Evolutionary conservation across 2,888 invertebrate species (phyloP).

Genomic region (Agriopis marginaria): DNA sequence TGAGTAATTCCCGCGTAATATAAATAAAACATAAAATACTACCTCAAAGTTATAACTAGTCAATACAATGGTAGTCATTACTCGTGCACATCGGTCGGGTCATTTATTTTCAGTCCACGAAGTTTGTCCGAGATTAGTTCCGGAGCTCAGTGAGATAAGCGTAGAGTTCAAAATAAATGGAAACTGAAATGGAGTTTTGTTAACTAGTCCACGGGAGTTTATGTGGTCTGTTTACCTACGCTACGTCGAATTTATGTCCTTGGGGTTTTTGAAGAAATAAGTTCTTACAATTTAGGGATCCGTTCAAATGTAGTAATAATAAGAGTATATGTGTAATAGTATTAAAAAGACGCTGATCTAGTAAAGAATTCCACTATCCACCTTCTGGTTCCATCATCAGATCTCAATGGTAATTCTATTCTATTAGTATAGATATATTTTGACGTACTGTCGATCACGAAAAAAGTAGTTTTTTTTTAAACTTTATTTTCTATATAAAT

Average conservation of each 20-base stretch:
- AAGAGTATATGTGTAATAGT: too few relatives aligned
- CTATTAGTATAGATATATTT: too few relatives aligned
- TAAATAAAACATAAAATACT: neutral
- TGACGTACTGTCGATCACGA: too few relatives aligned
- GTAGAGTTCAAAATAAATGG: constrained; percentile 3
- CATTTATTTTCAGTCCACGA: neutral
- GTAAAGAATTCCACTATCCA: too few relatives aligned
- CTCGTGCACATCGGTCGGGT: neutral
- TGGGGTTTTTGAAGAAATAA: neutral
- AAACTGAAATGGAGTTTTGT: constrained; percentile 6
- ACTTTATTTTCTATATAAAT: too few relatives aligned
- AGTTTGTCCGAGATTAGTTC: constrained; percentile 20
- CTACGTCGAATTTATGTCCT: neutral
- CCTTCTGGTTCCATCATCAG: too few relatives aligned
- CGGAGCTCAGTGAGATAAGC: constrained; percentile 4
- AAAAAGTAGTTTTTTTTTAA: too few relatives aligned
- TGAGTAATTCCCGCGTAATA: too few relatives aligned
- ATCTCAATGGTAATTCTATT: too few relatives aligned
- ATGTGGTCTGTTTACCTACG: neutral
- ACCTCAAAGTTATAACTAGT: neutral
- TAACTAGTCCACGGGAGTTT: constrained; percentile 1
- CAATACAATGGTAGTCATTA: neutral
- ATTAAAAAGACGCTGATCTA: too few relatives aligned
- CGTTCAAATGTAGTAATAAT: too few relatives aligned
- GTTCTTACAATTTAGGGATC: neutral